phyloP scores from a whole-genome alignment of 1,140 invertebrate species.

The Hesperophylax magnus region DNA sequence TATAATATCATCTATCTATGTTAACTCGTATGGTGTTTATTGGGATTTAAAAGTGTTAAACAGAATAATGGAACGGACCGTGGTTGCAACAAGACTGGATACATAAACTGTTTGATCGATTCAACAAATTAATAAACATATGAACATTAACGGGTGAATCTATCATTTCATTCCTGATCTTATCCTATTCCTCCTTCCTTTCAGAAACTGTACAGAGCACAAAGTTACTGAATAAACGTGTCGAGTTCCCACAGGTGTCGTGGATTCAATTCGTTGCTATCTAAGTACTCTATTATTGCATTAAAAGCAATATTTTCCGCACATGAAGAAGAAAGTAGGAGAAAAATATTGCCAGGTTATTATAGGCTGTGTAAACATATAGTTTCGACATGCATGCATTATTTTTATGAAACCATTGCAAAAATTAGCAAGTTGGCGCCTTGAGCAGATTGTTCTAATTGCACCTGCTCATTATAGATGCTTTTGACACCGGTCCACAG shows the following conservation, averaged over 20 bases:
- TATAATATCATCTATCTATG: neutral
- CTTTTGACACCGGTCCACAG: too few relatives aligned
- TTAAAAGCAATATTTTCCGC: too few relatives aligned
- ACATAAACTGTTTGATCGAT: constrained; percentile 55
- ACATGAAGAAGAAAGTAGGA: too few relatives aligned
- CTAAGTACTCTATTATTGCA: neutral
- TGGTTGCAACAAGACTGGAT: constrained; percentile 56
- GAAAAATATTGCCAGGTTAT: too few relatives aligned
- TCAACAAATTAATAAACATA: constrained; percentile 55
- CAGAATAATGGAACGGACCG: constrained; percentile 53
- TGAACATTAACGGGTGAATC: neutral
- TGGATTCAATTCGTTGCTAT: neutral
- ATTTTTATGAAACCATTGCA: too few relatives aligned
- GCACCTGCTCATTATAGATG: too few relatives aligned
- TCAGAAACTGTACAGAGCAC: neutral
- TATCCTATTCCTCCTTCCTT: too few relatives aligned
- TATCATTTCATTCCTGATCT: constrained; percentile 20
- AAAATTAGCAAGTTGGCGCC: too few relatives aligned
- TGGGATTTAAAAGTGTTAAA: constrained; percentile 34
- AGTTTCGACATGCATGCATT: too few relatives aligned
- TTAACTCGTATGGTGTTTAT: constrained; percentile 8
- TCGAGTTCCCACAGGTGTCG: neutral
- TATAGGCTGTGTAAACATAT: too few relatives aligned
- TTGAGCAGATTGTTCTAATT: too few relatives aligned
- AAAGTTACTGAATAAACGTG: neutral